These are phyloP conservation scores for Tapirus terrestris DNA, from an alignment of 2,113 vertebrate species.

Conservation along the genomic window DNA sequence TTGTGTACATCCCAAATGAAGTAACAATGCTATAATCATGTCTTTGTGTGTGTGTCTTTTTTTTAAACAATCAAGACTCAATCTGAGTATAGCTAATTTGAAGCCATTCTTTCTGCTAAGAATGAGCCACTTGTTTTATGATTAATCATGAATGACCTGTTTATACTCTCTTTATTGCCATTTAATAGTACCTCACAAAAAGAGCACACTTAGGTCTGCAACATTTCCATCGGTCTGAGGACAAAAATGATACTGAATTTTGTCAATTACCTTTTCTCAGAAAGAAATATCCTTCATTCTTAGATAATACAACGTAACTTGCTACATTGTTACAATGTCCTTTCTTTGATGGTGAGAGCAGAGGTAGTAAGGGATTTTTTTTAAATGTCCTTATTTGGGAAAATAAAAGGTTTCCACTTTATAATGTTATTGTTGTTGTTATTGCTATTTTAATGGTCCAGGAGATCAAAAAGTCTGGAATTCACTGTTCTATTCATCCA, in stretches of 20 bases:
- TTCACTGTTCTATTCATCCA: not conserved
- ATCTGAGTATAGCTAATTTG: not conserved
- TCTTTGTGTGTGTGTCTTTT: not conserved
- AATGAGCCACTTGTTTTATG: not conserved
- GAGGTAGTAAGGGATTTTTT: not conserved
- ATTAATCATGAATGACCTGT: not conserved
- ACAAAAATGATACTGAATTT: not conserved
- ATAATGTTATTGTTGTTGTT: not conserved
- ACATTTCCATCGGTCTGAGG: not conserved
- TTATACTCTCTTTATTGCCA: not conserved
- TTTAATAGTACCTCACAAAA: not conserved
- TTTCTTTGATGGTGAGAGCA: not conserved
- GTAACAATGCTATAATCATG: not conserved
- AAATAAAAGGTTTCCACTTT: not conserved
- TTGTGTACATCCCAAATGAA: not conserved
- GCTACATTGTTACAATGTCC: not conserved
- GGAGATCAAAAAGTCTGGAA: not conserved
- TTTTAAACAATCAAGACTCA: not conserved
- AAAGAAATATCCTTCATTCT: not conserved
- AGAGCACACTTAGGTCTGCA: not conserved
- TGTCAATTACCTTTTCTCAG: not conserved
- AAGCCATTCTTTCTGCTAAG: not conserved
- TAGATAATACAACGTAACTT: not conserved
- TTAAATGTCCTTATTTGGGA: not conserved
- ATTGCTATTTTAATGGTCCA: not conserved